These are phyloP conservation scores for Criorhina ranunculi DNA, from an alignment of 2,888 invertebrate genomes.

Conservation along the genomic window DNA sequence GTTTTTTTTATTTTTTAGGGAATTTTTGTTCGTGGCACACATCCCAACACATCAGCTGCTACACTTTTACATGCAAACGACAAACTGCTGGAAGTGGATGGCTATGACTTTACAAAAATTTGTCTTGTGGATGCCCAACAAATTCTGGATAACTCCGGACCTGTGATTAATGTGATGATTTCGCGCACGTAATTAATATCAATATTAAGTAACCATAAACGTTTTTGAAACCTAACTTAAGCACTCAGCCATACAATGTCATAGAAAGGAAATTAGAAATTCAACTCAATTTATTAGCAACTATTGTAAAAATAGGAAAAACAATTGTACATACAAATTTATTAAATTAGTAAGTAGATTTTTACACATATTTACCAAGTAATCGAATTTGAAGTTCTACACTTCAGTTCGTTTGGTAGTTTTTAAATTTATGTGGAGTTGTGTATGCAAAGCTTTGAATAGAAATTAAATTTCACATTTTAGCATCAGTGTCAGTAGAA, in stretches of 20 bases:
- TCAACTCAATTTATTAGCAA: background rate
- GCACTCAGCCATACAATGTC: constrained; percentile 10
- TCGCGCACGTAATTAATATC: constrained; percentile 81
- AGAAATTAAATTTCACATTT: background rate
- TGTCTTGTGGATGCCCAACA: constrained; percentile 81
- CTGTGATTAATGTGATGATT: constrained; percentile 82
- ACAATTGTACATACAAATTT: constrained; percentile 1
- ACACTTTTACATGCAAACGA: constrained; percentile 80
- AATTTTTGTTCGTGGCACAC: constrained; percentile 81
- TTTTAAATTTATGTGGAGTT: background rate
- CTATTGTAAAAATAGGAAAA: background rate
- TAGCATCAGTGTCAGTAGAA: background rate
- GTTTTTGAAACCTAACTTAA: background rate
- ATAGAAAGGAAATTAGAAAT: background rate
- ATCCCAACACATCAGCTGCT: constrained; percentile 81
- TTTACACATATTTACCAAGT: background rate
- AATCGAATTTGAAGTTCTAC: background rate
- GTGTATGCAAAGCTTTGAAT: background rate
- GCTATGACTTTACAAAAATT: constrained; percentile 83
- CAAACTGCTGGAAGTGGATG: constrained; percentile 83
- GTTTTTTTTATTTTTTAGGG: constrained; percentile 78
- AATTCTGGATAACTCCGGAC: constrained; percentile 81
- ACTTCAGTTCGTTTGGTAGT: background rate
- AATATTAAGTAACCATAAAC: background rate
- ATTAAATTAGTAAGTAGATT: background rate